A percentile compares a stretch with the other conserved stretches of the same genome.
Conservation (phyloP, 2,797 vertebrate species). For the Karalla daura region DNA sequence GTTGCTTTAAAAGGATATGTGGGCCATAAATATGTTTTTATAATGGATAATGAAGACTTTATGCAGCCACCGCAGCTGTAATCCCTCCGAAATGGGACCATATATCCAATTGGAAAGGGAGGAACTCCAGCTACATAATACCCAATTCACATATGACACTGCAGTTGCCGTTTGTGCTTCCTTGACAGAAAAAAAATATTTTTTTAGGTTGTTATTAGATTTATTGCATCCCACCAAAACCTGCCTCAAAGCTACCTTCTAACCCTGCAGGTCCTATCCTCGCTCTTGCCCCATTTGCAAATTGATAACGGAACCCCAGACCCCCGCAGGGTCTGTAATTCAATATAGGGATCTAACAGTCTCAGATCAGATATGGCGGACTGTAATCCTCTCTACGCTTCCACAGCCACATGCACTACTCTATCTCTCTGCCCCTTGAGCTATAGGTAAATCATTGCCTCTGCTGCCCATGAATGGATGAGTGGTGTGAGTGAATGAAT, state of each 20-base stretch:
- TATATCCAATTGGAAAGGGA: slow-evolving; percentile 42
- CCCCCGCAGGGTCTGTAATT: slow-evolving; percentile 78
- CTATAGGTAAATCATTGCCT: slow-evolving; percentile 50
- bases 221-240: slow-evolving; percentile 51
- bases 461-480: slow-evolving; percentile 32
- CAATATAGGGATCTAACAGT: slow-evolving; percentile 83
- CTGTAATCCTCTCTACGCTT: slow-evolving; percentile 79
- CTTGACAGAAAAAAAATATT: slow-evolving; percentile 8
- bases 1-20: slow-evolving; percentile 48
- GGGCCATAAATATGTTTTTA: slow-evolving; percentile 54
- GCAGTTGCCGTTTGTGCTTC: slow-evolving; percentile 36
- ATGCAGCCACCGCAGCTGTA: slow-evolving; percentile 44
- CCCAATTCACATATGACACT: slow-evolving; percentile 54
- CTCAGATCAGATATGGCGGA: slow-evolving; percentile 84
- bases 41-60: slow-evolving; percentile 56
- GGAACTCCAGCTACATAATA: slow-evolving; percentile 23
- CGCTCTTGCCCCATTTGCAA: slow-evolving; percentile 67
- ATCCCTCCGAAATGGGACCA: slow-evolving; percentile 49
- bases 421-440: slow-evolving; percentile 65
- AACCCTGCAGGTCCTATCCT: neutral
- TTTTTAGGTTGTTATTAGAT: slow-evolving; percentile 61
- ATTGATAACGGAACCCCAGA: slow-evolving; percentile 80
- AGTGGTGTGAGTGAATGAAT: slow-evolving; percentile 6
- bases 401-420: slow-evolving; percentile 66
- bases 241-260: slow-evolving; percentile 40